Evolutionary conservation across 2,797 vertebrate genomes (phyloP).

Genomic region (Moxostoma hubbsi): DNA sequence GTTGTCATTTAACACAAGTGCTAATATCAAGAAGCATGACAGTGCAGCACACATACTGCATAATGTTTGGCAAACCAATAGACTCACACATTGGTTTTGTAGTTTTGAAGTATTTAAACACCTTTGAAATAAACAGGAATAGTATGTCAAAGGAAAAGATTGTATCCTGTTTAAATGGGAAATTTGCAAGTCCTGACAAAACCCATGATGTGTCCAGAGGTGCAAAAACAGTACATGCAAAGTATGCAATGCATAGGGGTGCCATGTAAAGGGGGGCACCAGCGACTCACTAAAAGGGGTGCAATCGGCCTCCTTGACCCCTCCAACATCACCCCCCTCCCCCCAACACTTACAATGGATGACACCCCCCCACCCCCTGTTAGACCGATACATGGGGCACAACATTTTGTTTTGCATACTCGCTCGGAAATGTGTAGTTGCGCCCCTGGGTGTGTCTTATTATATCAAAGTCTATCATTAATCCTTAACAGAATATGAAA

Average conservation of each 20-base stretch:
- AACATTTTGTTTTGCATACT: too few species aligned
- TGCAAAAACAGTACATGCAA: too few species aligned
- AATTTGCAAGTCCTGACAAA: slow-evolving; percentile 9
- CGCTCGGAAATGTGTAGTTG: too few species aligned
- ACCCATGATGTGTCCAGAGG: slow-evolving; percentile 6
- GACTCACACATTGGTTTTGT: background rate
- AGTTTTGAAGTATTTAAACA: background rate
- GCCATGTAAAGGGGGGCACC: too few species aligned
- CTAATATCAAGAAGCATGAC: background rate
- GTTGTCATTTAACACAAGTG: background rate
- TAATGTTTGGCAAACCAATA: background rate
- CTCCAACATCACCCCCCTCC: too few species aligned
- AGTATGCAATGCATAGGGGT: too few species aligned
- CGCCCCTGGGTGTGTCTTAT: background rate
- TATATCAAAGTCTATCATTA: slow-evolving; percentile 24
- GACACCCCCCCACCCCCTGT: too few species aligned
- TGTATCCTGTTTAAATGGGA: background rate
- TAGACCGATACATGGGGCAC: too few species aligned
- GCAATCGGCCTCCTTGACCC: too few species aligned
- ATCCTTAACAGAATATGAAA: slow-evolving; percentile 21
- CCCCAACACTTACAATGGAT: too few species aligned
- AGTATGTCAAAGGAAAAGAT: slow-evolving; percentile 13
- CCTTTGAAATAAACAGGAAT: slow-evolving; percentile 7
- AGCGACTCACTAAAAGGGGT: too few species aligned
- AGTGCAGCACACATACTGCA: background rate